Conservation (phyloP, 1,140 invertebrate genomes). For the Hyposmocoma kahamanoa region DNA sequence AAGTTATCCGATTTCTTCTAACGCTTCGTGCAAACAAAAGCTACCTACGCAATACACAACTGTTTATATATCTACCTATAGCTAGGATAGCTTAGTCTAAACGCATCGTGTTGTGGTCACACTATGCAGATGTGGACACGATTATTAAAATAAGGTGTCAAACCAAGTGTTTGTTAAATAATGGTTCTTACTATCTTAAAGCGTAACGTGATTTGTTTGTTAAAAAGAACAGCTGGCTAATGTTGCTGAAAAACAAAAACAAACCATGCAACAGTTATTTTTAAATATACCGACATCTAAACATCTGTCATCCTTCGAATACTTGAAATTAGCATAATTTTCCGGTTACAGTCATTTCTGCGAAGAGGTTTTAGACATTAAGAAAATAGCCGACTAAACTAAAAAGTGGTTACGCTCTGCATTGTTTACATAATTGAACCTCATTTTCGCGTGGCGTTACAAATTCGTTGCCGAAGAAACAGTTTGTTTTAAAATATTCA, state of each 20-base stretch:
- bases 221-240: not conserved
- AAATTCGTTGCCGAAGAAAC: not conserved
- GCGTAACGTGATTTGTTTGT: too few relatives aligned
- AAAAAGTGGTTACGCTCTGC: constrained; percentile 11
- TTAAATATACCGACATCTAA: not conserved
- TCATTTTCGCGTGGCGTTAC: not conserved
- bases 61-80: too few relatives aligned
- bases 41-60: not conserved
- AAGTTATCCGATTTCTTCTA: constrained; percentile 34
- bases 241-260: not conserved
- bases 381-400: constrained; percentile 19
- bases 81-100: too few relatives aligned
- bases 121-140: too few relatives aligned
- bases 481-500: too few relatives aligned
- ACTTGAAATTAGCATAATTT: constrained; percentile 43
- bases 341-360: constrained; percentile 31
- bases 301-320: not conserved
- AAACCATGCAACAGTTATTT: not conserved
- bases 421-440: constrained; percentile 16
- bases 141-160: too few relatives aligned
- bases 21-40: constrained; percentile 16
- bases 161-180: too few relatives aligned
- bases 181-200: too few relatives aligned
- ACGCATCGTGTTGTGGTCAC: too few relatives aligned
- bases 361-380: constrained; percentile 29